Evolutionary conservation across 2,888 invertebrate genomes (phyloP).

Genomic region (Oasisia sp.): DNA sequence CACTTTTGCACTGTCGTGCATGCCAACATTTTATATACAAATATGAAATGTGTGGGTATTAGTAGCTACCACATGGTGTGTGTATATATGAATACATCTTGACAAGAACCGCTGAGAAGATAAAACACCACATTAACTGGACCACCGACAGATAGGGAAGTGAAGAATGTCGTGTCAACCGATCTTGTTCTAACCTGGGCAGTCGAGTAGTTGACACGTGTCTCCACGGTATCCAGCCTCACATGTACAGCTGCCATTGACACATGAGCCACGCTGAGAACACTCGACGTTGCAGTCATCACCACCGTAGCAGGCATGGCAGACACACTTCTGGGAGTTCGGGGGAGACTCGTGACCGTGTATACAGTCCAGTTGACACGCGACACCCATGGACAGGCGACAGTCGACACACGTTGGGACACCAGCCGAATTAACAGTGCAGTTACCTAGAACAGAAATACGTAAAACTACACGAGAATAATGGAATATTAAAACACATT

Average conservation of each 20-base stretch:
- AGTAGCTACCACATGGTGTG: no score
- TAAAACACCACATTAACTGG: neutral
- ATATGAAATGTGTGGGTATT: no score
- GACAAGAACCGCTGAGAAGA: neutral
- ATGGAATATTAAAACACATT: neutral
- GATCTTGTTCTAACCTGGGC: constrained; percentile 47
- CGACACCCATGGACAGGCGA: constrained; percentile 46
- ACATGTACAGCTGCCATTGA: constrained; percentile 44
- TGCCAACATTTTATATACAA: no score
- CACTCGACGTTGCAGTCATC: constrained; percentile 47
- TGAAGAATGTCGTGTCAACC: neutral
- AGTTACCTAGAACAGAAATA: neutral
- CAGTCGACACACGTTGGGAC: constrained; percentile 46
- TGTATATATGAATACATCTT: no score
- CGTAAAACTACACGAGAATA: neutral
- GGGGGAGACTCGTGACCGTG: constrained; percentile 44
- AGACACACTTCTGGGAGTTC: constrained; percentile 40
- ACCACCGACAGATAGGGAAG: neutral
- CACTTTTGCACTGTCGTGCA: no score
- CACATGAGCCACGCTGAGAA: constrained; percentile 41
- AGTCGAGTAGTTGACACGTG: constrained; percentile 47
- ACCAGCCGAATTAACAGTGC: neutral
- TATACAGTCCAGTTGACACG: constrained; percentile 49
- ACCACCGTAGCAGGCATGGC: constrained; percentile 49
- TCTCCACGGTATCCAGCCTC: constrained; percentile 46